These are phyloP conservation scores for Hylyphantes graminicola DNA, from an alignment of 1,140 invertebrate species.

Conservation along the genomic window DNA sequence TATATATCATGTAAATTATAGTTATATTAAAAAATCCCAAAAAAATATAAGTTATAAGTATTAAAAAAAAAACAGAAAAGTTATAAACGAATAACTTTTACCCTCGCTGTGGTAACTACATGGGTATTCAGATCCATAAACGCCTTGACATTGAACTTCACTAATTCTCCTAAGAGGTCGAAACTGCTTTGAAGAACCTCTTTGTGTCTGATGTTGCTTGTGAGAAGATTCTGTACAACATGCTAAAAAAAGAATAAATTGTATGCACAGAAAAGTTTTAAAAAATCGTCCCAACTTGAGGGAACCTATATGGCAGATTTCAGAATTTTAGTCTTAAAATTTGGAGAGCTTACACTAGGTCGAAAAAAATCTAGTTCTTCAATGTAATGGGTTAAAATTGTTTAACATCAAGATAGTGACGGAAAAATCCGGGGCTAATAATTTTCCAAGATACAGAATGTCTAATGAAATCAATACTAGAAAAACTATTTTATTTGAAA, in stretches of 20 bases:
- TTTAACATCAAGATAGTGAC: too few relatives aligned
- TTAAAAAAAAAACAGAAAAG: background rate
- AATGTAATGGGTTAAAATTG: too few relatives aligned
- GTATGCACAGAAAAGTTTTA: background rate
- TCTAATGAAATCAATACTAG: too few relatives aligned
- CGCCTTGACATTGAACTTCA: conserved; percentile 71
- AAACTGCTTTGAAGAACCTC: conserved; percentile 71
- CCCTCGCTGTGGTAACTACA: conserved; percentile 66
- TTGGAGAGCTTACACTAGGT: too few relatives aligned
- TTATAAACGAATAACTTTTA: conserved; percentile 53
- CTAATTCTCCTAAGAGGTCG: conserved; percentile 70
- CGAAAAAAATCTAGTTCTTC: too few relatives aligned
- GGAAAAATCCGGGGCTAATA: too few relatives aligned
- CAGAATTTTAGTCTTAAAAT: too few relatives aligned
- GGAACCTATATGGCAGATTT: too few relatives aligned
- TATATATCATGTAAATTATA: too few relatives aligned
- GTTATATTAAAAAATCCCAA: background rate
- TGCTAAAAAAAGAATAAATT: conserved; percentile 65
- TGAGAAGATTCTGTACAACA: conserved; percentile 68
- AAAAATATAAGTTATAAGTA: background rate
- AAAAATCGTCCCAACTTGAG: background rate
- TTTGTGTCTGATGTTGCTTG: conserved; percentile 68
- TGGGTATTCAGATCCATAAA: conserved; percentile 68
- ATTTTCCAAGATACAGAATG: too few relatives aligned
- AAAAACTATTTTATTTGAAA: too few relatives aligned